Evolutionary conservation across 2,113 vertebrate genomes (phyloP), one percentile per base, ranked within the genome.

Genomic region (Rhabdomys dilectus): DNA sequence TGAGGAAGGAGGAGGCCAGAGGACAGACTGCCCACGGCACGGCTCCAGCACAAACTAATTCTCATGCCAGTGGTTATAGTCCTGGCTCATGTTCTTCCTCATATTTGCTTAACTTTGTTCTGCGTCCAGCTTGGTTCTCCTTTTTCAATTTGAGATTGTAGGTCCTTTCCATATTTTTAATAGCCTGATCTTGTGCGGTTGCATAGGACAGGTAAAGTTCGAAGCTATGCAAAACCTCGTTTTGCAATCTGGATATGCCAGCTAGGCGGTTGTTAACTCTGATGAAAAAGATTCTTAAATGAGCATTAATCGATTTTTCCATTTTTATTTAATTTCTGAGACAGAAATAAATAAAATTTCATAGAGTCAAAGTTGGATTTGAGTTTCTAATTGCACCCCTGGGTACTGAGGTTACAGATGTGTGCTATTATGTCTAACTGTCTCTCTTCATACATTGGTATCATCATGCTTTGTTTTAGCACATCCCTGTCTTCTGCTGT

Each of bases 51-150:
- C 3, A 0, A 17, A n/a, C 5, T 4, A 73, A 56, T 15, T 78
- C 70, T 58, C 85, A 45, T 34, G 56, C 11, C 73, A 34, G 13
- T 5, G 5, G 11, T 26, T 39, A 1, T 4, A 80, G 22, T 10
- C 80, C 1, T 3, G 36, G 51, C 21, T 5, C 26, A 11, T 3
- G 10, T 62, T 82, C 16, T 9, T 56, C 16, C 21, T 76, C 6
- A 3, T 4, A 1, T 1, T 5, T 3, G 4, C 22, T 21, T 3
- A 29, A 3, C 11, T 5, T 3, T 7, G 2, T 15, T n/a, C 31
- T 77, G 17, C 42, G 12, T 56, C 31, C 24, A 26, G 12, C 6
- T 70, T 42, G n/a, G 0, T 0, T 24, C 7, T 91, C 70, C 36
- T 56, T 88, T 26, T 15, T 78, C 16, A 12, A 0, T 9, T 5